Conservation (phyloP, 2,888 invertebrate species). For the Lissocephala sabroskyi region DNA sequence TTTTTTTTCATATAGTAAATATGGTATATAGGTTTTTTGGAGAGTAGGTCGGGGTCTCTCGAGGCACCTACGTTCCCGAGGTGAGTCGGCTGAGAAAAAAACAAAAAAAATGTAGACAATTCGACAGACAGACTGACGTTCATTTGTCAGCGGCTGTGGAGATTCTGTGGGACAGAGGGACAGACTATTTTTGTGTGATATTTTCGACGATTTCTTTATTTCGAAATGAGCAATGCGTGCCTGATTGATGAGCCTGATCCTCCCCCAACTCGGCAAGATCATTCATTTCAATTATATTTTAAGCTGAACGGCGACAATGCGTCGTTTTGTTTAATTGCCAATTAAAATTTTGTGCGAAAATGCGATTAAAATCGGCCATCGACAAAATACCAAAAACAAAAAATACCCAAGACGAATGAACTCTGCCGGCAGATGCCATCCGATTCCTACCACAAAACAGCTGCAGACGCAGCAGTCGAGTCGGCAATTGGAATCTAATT, state of each 20-base stretch:
- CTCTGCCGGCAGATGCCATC: not conserved
- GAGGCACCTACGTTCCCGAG: not conserved
- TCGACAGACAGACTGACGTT: no score
- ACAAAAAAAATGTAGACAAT: not conserved
- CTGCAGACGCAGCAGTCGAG: no score
- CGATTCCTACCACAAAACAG: not conserved
- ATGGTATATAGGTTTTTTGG: constrained; percentile 2
- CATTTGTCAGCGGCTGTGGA: no score
- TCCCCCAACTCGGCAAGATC: no score
- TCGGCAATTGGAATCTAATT: constrained; percentile 63
- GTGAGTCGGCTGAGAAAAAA: not conserved
- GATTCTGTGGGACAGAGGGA: no score
- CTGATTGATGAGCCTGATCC: constrained; percentile 2
- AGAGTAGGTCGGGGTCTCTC: constrained; percentile 36
- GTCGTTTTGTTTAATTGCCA: no score
- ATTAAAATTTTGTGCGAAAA: no score
- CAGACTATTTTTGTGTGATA: no score
- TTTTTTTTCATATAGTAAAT: not conserved
- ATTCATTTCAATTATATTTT: constrained; percentile 38
- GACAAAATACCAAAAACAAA: constrained; percentile 3
- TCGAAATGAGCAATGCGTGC: not conserved
- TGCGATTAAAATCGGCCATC: not conserved
- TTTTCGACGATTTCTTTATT: no score
- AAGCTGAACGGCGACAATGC: constrained; percentile 8
- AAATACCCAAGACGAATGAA: constrained; percentile 6